Evolutionary conservation across 2,888 invertebrate genomes (phyloP).

Genomic region (Muscina levida): DNA sequence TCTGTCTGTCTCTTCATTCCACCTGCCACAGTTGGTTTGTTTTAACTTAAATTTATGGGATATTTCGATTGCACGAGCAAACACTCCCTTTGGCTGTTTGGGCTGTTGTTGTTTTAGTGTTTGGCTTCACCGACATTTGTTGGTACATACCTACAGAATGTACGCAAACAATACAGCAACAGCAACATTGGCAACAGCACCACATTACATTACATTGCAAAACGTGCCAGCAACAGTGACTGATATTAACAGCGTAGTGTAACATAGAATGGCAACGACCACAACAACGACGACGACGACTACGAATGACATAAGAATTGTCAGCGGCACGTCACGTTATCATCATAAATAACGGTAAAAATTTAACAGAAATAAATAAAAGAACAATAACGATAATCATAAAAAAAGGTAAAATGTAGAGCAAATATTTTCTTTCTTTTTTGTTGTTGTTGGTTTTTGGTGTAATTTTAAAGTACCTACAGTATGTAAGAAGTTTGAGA

Average conservation of each 20-base stretch:
- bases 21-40: slow-evolving; percentile 21
- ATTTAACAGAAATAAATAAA: slow-evolving; percentile 6
- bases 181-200: neutral
- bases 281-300: neutral
- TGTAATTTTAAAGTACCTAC: no score
- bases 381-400: neutral
- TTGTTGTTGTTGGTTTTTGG: no score
- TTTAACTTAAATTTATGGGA: slow-evolving; percentile 54
- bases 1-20: neutral
- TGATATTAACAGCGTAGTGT: no score
- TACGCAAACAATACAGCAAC: slow-evolving; percentile 2
- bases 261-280: neutral
- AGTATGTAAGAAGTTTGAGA: neutral
- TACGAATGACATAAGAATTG: slow-evolving; percentile 60
- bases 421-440: slow-evolving; percentile 39
- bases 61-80: slow-evolving; percentile 40
- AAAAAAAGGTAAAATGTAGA: slow-evolving; percentile 25
- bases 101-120: neutral
- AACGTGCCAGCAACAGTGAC: slow-evolving; percentile 18
- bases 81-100: slow-evolving; percentile 52
- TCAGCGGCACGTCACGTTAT: slow-evolving; percentile 54
- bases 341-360: slow-evolving; percentile 57
- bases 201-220: neutral
- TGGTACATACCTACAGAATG: neutral
- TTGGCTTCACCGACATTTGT: no score